A percentile compares a stretch with the other conserved stretches of the same genome.
These are phyloP conservation scores for Gandaritis pyraliata DNA, from an alignment of 2,888 invertebrate species.

Conservation along the genomic window DNA sequence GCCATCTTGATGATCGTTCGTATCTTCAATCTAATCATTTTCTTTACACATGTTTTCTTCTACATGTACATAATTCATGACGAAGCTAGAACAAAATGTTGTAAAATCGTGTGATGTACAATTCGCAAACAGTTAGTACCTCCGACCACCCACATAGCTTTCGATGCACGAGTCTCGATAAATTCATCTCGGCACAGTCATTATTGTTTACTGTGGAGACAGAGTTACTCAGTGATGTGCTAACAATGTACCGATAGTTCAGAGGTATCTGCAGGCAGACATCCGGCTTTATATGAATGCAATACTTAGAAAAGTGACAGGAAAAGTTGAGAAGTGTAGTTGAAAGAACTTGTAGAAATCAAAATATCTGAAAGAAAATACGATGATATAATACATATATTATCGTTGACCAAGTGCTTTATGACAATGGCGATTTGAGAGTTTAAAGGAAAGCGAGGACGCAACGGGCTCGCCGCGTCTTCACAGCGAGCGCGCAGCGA, in stretches of 20 bases:
- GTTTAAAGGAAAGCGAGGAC: too few species aligned
- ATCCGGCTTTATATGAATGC: background rate
- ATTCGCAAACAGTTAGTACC: conserved; percentile 43
- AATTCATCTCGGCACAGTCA: conserved; percentile 55
- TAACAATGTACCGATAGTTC: background rate
- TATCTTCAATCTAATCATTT: too few species aligned
- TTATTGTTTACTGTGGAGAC: conserved; percentile 52
- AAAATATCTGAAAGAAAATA: too few species aligned
- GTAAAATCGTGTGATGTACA: background rate
- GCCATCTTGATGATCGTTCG: too few species aligned
- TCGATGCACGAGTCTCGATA: conserved; percentile 65
- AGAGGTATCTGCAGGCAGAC: background rate
- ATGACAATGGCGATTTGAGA: too few species aligned
- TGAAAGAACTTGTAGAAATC: background rate
- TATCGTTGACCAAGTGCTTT: too few species aligned
- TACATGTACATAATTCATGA: too few species aligned
- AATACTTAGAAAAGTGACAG: background rate
- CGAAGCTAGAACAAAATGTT: too few species aligned
- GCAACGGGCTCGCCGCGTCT: too few species aligned
- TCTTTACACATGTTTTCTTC: too few species aligned
- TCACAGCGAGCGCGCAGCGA: too few species aligned
- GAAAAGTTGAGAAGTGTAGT: background rate
- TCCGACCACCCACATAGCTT: conserved; percentile 58
- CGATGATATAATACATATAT: too few species aligned
- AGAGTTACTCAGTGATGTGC: background rate